These are phyloP conservation scores for Euglossa dilemma DNA, from an alignment of 1,140 invertebrate genomes.

Conservation along the genomic window DNA sequence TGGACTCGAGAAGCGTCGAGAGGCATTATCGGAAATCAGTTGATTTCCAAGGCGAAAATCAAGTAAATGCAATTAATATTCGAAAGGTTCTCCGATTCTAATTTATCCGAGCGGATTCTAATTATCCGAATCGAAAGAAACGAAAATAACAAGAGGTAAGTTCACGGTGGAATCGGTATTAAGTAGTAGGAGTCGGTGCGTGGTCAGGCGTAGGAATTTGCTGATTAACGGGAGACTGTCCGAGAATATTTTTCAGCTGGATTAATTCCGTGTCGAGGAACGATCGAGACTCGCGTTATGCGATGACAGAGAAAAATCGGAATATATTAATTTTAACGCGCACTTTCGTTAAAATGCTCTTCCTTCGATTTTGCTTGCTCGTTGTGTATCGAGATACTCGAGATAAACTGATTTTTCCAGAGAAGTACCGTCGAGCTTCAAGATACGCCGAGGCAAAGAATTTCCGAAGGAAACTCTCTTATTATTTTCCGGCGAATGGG, in stretches of 20 bases:
- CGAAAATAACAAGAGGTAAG: too few species aligned
- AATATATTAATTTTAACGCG: too few species aligned
- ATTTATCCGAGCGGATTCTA: neutral
- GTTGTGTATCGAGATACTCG: neutral
- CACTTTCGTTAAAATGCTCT: too few species aligned
- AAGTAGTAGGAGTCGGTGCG: neutral
- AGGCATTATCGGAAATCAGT: conserved; percentile 34
- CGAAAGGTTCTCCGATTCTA: neutral
- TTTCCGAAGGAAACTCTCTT: neutral
- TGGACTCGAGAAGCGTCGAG: neutral
- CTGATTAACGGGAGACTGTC: neutral
- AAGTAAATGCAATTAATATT: conserved; percentile 22
- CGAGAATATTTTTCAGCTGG: neutral
- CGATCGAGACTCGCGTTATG: neutral
- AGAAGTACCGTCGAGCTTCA: neutral
- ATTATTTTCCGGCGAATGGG: too few species aligned
- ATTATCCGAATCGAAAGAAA: neutral
- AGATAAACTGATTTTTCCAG: neutral
- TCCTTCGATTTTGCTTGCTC: neutral
- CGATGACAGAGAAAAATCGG: neutral
- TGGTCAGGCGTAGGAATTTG: neutral
- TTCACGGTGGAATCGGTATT: neutral
- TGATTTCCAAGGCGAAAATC: conserved; percentile 9
- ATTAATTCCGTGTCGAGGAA: neutral
- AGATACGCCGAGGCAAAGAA: neutral